Conservation (phyloP, 1,140 invertebrate species). For the Helicoverpa armigera region DNA sequence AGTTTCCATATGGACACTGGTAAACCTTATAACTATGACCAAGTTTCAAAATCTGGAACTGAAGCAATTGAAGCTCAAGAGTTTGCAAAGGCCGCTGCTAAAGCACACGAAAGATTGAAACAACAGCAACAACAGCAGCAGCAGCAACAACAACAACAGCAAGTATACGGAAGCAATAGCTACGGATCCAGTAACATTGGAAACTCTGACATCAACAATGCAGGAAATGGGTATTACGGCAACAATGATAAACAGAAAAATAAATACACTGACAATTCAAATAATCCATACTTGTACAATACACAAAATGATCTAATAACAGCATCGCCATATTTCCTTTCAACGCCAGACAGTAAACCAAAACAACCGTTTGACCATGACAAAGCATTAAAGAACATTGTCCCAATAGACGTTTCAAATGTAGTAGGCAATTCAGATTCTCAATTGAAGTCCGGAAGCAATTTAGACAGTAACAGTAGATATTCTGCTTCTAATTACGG, state of each 20-base stretch:
- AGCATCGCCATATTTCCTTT: slow-evolving; percentile 71
- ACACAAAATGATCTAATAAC: slow-evolving; percentile 74
- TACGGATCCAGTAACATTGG: slow-evolving; percentile 45
- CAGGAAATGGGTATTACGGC: slow-evolving; percentile 53
- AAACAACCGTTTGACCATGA: slow-evolving; percentile 83
- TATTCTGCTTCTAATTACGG: slow-evolving; percentile 61
- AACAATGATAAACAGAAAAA: slow-evolving; percentile 69
- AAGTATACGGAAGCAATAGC: slow-evolving; percentile 53
- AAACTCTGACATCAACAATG: slow-evolving; percentile 53
- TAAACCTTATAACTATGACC: slow-evolving; percentile 75
- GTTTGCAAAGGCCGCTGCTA: slow-evolving; percentile 81
- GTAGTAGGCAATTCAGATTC: slow-evolving; percentile 74
- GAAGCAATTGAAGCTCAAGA: slow-evolving; percentile 77
- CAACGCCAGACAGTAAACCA: slow-evolving; percentile 67
- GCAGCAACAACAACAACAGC: slow-evolving; percentile 69
- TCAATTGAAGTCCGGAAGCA: slow-evolving; percentile 55
- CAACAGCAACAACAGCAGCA: slow-evolving; percentile 70
- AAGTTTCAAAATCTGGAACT: slow-evolving; percentile 70
- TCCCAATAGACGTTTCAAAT: slow-evolving; percentile 83
- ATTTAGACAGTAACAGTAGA: slow-evolving; percentile 64
- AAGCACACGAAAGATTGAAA: slow-evolving; percentile 81
- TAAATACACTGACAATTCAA: slow-evolving; percentile 62
- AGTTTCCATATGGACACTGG: slow-evolving; percentile 79
- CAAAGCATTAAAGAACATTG: slow-evolving; percentile 84
- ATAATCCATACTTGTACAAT: slow-evolving; percentile 66